phyloP scores from a whole-genome alignment of 2,888 invertebrate genomes.

The Melanotus villosus region DNA sequence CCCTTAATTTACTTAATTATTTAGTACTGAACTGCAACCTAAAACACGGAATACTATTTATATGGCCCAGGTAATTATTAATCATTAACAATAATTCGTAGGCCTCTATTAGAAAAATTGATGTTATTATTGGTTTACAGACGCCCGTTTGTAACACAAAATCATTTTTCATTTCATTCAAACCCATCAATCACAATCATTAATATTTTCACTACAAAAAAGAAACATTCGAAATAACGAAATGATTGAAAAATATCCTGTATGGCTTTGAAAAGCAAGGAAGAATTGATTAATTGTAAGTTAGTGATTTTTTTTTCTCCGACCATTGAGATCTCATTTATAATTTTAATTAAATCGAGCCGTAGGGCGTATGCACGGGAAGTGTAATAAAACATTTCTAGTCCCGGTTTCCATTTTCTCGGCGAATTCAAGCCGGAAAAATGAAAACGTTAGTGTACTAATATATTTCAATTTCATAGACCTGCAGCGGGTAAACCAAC shows the following conservation, averaged over 20 bases:
- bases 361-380: neutral
- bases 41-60: too few relatives aligned
- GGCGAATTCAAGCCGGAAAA: constrained; percentile 28
- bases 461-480: constrained; percentile 48
- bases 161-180: too few relatives aligned
- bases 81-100: too few relatives aligned
- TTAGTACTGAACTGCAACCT: too few relatives aligned
- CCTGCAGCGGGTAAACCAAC: constrained; percentile 44
- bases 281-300: neutral
- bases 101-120: too few relatives aligned
- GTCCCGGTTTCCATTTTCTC: neutral
- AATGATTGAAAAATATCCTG: neutral
- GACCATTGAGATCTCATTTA: neutral
- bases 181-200: too few relatives aligned
- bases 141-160: too few relatives aligned
- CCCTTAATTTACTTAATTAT: too few relatives aligned
- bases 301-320: neutral
- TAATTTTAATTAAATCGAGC: constrained; percentile 18
- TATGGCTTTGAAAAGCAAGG: neutral
- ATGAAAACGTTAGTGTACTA: constrained; percentile 37
- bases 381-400: constrained; percentile 8
- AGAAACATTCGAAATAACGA: neutral
- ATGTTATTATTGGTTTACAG: too few relatives aligned
- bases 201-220: too few relatives aligned
- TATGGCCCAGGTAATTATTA: too few relatives aligned